These are phyloP conservation scores for Sarcophaga variegata DNA, from an alignment of 2,888 invertebrate genomes.

Conservation along the genomic window DNA sequence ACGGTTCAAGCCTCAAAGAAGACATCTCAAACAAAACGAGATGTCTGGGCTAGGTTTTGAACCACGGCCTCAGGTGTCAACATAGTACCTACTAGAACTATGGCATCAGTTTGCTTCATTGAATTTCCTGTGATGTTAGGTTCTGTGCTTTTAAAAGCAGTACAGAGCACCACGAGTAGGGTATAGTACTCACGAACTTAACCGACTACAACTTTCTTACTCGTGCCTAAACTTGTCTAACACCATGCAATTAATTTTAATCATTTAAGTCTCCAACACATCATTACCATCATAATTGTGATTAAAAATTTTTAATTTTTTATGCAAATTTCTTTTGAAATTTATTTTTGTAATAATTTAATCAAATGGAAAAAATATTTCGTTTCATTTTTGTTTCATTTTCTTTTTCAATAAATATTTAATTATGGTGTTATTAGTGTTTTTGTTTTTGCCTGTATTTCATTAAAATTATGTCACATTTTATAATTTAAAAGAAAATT, in stretches of 20 bases:
- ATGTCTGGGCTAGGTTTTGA: too few species aligned
- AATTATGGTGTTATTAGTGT: neutral
- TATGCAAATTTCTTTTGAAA: neutral
- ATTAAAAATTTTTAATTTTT: neutral
- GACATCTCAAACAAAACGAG: too few species aligned
- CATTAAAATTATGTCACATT: slow-evolving; percentile 31
- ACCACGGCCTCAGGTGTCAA: too few species aligned
- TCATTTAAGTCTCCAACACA: neutral
- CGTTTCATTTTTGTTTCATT: neutral
- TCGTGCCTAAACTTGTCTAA: too few species aligned
- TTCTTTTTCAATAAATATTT: neutral
- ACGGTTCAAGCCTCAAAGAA: too few species aligned
- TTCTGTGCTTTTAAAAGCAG: too few species aligned
- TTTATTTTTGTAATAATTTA: slow-evolving; percentile 11
- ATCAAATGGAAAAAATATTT: slow-evolving; percentile 10
- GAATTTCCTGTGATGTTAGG: too few species aligned
- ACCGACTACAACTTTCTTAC: too few species aligned
- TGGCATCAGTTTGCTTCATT: too few species aligned
- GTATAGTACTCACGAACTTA: too few species aligned
- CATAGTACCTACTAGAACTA: too few species aligned
- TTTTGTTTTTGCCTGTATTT: neutral
- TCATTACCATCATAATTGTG: neutral
- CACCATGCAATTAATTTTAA: neutral
- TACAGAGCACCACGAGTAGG: too few species aligned
- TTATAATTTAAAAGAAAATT: slow-evolving; percentile 18